Evolutionary conservation across 2,113 vertebrate genomes (phyloP), one percentile per base, ranked within the genome.

Genomic region (Ochotona curzoniae): DNA sequence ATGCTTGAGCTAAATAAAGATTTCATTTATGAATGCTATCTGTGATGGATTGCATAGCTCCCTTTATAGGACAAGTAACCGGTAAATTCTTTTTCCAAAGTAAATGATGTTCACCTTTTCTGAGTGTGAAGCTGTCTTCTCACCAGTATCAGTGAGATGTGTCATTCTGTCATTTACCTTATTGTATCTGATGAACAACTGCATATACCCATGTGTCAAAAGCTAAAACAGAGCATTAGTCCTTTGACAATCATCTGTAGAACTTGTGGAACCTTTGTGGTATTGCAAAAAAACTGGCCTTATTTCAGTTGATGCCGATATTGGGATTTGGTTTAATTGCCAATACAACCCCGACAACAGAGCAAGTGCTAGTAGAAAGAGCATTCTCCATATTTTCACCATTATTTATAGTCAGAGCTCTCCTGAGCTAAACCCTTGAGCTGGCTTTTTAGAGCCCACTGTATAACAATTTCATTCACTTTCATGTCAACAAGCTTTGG

Each of bases 381-480:
- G 78, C 90, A 64, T 76, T 93, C 85, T 81, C 49, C 80, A 78
- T 75, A 80, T 96, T 94, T 96, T 89, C 87, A 85, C 17, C 66
- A 96, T 97, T 98, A 97, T 97, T 98, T 98, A 96, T 88, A 90
- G 84, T 38, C 93, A 78, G 70, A 95, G 47, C 75, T 91, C 93
- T 97, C 89, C 54, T 71, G 20, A 89, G 96, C 88, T 97, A 96
- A 98, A 93, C 87, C 92, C 81, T 97, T 94, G 94, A 97, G 76
- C 87, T 95, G 86, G 51, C 57, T 97, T 98, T 97, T 97, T 96
- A 97, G 94, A 97, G 76, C 69, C 87, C 64, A 87, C 89, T 95
- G 87, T 93, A 97, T 87, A 96, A 96, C 94, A 92, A 96, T 96
- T 98, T 97, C 93, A 96, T 98, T 97, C 97, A 95, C 97, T 97